Conservation (phyloP, 37 sponge, comb jelly and placozoan species). For the Ianthella basta region DNA sequence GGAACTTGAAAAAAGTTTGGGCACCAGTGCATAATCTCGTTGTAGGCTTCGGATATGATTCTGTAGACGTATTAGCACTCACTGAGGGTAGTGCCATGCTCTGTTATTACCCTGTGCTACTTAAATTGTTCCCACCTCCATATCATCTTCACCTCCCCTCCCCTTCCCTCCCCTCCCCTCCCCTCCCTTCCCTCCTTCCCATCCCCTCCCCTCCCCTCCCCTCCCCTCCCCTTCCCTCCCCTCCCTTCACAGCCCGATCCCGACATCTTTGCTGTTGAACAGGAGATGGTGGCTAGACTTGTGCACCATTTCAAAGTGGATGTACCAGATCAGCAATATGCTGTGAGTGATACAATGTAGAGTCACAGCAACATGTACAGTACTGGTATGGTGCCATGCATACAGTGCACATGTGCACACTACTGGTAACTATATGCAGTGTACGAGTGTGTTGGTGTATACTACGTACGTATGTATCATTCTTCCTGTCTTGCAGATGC, state of each 20-base stretch:
- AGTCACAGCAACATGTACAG: too few species aligned
- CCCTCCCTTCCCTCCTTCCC: too few species aligned
- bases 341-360: conserved; percentile 69
- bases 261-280: conserved; percentile 93
- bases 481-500: conserved; percentile 55
- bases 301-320: conserved; percentile 81
- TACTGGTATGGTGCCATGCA: too few species aligned
- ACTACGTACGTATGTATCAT: not conserved
- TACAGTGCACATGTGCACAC: not conserved
- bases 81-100: not conserved
- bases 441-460: conserved; percentile 19
- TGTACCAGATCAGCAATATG: conserved; percentile 90
- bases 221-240: not conserved
- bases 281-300: conserved; percentile 85
- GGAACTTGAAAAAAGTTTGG: not conserved
- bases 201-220: too few species aligned
- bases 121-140: not conserved
- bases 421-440: not conserved
- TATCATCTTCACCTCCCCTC: not conserved
- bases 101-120: not conserved
- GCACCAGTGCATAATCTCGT: not conserved
- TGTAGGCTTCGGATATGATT: not conserved
- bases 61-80: not conserved
- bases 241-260: conserved; percentile 65
- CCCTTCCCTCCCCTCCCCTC: too few species aligned